Percentiles rank a stretch among this genome's conserved stretches.
Conservation (phyloP, 2,113 vertebrate genomes). For the Coregonus clupeaformis region DNA sequence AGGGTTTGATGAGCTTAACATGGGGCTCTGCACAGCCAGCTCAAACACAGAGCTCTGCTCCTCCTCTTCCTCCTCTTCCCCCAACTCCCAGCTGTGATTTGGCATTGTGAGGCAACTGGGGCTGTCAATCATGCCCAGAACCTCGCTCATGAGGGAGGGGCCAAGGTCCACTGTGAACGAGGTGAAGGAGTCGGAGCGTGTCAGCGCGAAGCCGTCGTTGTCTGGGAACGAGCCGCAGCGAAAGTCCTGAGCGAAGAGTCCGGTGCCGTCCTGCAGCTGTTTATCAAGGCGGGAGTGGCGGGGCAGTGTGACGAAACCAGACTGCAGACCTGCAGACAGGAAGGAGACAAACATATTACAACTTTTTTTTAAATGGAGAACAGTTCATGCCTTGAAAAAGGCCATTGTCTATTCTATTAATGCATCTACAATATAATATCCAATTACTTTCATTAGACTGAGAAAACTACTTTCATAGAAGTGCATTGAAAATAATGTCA, state of each 20-base stretch:
- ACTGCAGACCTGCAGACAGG: conserved; percentile 79
- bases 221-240: conserved; percentile 41
- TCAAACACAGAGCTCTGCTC: conserved; percentile 49
- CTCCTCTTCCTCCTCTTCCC: conserved; percentile 31
- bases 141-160: conserved; percentile 90
- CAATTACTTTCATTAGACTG: background rate
- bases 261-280: conserved; percentile 52
- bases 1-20: conserved; percentile 41
- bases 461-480: background rate
- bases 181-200: conserved; percentile 84
- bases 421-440: background rate
- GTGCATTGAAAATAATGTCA: background rate
- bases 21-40: conserved; percentile 57
- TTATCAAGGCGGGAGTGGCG: conserved; percentile 81
- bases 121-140: conserved; percentile 86
- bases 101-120: conserved; percentile 52
- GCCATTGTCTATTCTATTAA: background rate
- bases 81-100: conserved; percentile 30
- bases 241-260: conserved; percentile 12
- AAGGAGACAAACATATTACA: background rate
- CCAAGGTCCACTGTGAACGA: conserved; percentile 95
- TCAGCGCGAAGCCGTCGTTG: conserved; percentile 41
- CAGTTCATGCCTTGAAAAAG: background rate
- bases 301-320: conserved; percentile 88
- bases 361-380: no score